phyloP scores from a whole-genome alignment of 2,797 vertebrate species.

The Bryconaethiops microstoma region DNA sequence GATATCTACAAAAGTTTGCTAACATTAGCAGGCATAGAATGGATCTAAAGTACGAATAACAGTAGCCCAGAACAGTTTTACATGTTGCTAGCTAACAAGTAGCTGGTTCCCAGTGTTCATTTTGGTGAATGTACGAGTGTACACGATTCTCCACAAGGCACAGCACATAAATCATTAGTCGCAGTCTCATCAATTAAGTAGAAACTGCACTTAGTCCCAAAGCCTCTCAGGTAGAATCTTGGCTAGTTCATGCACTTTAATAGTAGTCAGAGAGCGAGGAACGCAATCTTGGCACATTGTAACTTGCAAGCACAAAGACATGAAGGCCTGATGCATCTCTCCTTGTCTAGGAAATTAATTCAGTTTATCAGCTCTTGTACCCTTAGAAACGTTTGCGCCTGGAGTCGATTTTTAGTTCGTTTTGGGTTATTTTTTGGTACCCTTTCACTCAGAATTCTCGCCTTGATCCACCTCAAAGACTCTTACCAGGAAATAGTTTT shows the following conservation, averaged over 20 bases:
- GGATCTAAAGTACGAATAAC: conserved; percentile 35
- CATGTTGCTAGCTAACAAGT: conserved; percentile 32
- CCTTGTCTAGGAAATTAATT: neutral
- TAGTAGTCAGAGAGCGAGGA: conserved; percentile 49
- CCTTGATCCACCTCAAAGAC: neutral
- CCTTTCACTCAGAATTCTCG: neutral
- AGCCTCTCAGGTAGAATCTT: conserved; percentile 76
- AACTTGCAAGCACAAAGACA: conserved; percentile 44
- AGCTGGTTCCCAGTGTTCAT: conserved; percentile 19
- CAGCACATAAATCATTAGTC: conserved; percentile 23
- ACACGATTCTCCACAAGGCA: conserved; percentile 11
- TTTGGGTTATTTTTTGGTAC: neutral
- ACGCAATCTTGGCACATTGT: conserved; percentile 46
- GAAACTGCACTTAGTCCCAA: conserved; percentile 68
- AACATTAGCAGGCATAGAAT: conserved; percentile 33
- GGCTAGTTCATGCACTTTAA: conserved; percentile 78
- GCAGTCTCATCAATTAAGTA: conserved; percentile 44
- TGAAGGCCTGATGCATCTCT: conserved; percentile 8
- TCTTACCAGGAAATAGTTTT: neutral
- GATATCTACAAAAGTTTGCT: conserved; percentile 33
- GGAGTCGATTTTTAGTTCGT: neutral
- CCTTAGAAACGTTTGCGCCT: neutral
- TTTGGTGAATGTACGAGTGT: conserved; percentile 25
- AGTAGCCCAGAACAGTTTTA: conserved; percentile 30
- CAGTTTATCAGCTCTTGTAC: neutral